Evolutionary conservation across 2,797 vertebrate genomes (phyloP).

Genomic region (Spondyliosoma cantharus): DNA sequence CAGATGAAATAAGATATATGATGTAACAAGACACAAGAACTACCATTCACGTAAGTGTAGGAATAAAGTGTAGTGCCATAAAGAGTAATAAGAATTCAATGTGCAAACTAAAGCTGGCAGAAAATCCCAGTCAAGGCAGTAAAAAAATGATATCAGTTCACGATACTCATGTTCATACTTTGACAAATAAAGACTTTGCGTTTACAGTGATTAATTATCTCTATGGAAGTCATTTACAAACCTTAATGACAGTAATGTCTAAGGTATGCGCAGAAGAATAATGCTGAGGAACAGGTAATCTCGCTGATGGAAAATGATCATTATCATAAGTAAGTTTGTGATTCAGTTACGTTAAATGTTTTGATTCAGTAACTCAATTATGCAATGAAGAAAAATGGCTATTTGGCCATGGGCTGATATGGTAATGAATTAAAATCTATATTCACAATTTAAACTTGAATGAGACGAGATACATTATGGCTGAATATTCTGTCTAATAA

Average conservation of each 20-base stretch:
- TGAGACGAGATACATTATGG: constrained; percentile 29
- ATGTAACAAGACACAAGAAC: neutral
- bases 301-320: constrained; percentile 3
- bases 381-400: constrained; percentile 11
- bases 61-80: neutral
- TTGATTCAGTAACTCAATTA: constrained; percentile 21
- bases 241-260: neutral
- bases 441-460: constrained; percentile 27
- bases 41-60: neutral
- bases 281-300: neutral
- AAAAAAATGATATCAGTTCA: neutral
- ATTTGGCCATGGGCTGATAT: neutral
- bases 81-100: neutral
- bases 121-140: neutral
- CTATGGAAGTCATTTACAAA: neutral
- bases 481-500: constrained; percentile 30
- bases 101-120: neutral
- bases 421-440: constrained; percentile 40
- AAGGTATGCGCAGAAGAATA: neutral
- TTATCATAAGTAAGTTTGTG: constrained; percentile 2
- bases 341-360: constrained; percentile 28
- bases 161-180: neutral
- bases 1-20: neutral
- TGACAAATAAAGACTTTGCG: neutral
- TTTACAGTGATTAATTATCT: neutral